Evolutionary conservation across 1,140 invertebrate genomes (phyloP), one percentile per base, ranked within the genome.

Genomic region (Zaprionus nigranus): DNA sequence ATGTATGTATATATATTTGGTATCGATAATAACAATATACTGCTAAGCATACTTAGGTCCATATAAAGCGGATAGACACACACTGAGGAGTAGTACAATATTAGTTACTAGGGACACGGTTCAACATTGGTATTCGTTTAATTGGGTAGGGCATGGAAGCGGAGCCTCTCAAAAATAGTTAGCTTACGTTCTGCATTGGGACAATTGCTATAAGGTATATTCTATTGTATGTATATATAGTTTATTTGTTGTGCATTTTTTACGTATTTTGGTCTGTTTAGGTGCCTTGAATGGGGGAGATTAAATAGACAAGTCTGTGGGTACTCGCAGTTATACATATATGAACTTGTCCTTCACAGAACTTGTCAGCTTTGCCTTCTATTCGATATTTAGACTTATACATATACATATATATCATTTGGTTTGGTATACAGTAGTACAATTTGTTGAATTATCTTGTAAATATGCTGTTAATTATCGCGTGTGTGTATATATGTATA

Each of bases 201-300:
- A 56, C 38, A 71, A 5, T 61, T 57, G 26, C 59, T 34, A 15
- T 7, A 51, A 24, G 17, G 22, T 51, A 51, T 43, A 20, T 34
- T 71, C 22, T 30, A 40, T 61, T 61, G n/a, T 26, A 40, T 61
- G 15, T 69, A 38, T 30, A 34, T 62, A 30, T 49, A 51, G 24
- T 54, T 67, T 60, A 65, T 76, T 76, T 72, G 56, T 76, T 12
- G 74, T 76, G 74, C 74, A 76, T 65, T 57, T 76, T 76, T 76
- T 76, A 76, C 74, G 74, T 76, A 76, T 76, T 71, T 76, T 76
- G 74, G 74, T 76, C 74, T 76, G 61, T 72, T 76, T 57, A 76
- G 74, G 68, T 76, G 74, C 74, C 62, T 76, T 72, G 22, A 56
- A 49, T 61, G n/a, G 26, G 34, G 34, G 20, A 51, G 46, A 53